Evolutionary conservation across 2,797 vertebrate genomes (phyloP), one percentile per base, ranked within the genome.

Genomic region (Pipistrellus pipistrellus): DNA sequence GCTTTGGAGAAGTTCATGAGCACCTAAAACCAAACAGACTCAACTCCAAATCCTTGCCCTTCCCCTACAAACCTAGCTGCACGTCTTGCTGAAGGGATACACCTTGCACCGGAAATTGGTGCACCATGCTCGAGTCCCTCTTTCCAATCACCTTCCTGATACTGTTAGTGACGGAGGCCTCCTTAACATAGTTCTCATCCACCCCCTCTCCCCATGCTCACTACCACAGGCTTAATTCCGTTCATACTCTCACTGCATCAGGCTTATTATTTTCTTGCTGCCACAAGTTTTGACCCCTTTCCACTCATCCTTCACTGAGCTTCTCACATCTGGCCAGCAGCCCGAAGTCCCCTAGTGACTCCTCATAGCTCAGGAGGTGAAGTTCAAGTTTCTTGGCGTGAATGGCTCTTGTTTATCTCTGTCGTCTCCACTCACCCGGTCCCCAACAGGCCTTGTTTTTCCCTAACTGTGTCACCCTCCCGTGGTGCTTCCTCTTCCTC

Each of bases 261-360:
- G 0, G 11, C 71, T 46, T 2, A 1, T 25, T 14, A 3, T 66
- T 85, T 78, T 83, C 72, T 85, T 90, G 53, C 55, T 51, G 77
- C 53, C 27, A 64, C 44, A 46, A 89, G 12, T 66, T 76, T 88
- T 25, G 32, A 5, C 44, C 12, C 23, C 87, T 95, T 89, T 89
- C 46, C 83, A 30, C 27, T 72, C 20, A 27, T 41, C 51, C 57
- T 86, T 88, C 68, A 6, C 5, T 21, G 48, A 85, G 27, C 32
- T n/a, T 91, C 64, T n/a, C 21, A 53, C n/a, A 38, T 81, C 32
- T 17, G 32, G n/a, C 20, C 30, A 21, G 59, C 57, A 46, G n/a
- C 41, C 21, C 23, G 10, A 57, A 64, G 69, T 30, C 75, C 32
- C 46, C 68, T 35, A 59, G 57, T 41, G 44, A 78, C 25, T 69